Conservation (phyloP, 2,888 invertebrate genomes). For the Dromius quadrimaculatus region DNA sequence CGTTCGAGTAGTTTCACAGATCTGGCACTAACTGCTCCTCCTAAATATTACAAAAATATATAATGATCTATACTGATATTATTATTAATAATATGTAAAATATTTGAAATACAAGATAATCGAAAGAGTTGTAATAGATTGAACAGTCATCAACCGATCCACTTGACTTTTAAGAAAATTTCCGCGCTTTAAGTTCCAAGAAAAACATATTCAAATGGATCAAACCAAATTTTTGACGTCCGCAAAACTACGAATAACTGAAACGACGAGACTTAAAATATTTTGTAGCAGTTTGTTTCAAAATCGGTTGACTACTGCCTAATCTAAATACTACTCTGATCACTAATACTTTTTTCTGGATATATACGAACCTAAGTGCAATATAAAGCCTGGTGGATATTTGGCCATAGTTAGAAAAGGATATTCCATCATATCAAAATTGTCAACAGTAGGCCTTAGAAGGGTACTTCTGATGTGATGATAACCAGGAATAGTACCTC, state of each 20-base stretch:
- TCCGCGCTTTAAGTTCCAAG: no score
- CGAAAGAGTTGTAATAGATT: no score
- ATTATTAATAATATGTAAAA: not conserved
- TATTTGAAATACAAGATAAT: no score
- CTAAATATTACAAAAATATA: slow-evolving; percentile 62
- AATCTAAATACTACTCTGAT: slow-evolving; percentile 5
- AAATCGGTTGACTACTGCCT: not conserved
- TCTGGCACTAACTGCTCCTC: slow-evolving; percentile 86
- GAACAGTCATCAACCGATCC: no score
- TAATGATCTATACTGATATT: not conserved
- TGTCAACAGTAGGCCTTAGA: slow-evolving; percentile 77
- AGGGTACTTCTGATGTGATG: slow-evolving; percentile 70
- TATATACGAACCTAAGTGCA: slow-evolving; percentile 78
- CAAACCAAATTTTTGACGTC: no score
- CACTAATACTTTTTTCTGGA: slow-evolving; percentile 1
- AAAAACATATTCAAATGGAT: no score
- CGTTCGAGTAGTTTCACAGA: slow-evolving; percentile 86
- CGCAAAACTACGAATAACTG: no score
- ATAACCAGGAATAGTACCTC: slow-evolving; percentile 70
- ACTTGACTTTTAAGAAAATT: no score
- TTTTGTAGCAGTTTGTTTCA: no score
- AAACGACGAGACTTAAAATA: no score
- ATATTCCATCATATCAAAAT: slow-evolving; percentile 92
- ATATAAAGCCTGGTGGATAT: slow-evolving; percentile 89
- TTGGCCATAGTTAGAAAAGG: slow-evolving; percentile 94